These are phyloP conservation scores for Epicampocera succincta DNA, from an alignment of 2,888 invertebrate species.

Conservation along the genomic window DNA sequence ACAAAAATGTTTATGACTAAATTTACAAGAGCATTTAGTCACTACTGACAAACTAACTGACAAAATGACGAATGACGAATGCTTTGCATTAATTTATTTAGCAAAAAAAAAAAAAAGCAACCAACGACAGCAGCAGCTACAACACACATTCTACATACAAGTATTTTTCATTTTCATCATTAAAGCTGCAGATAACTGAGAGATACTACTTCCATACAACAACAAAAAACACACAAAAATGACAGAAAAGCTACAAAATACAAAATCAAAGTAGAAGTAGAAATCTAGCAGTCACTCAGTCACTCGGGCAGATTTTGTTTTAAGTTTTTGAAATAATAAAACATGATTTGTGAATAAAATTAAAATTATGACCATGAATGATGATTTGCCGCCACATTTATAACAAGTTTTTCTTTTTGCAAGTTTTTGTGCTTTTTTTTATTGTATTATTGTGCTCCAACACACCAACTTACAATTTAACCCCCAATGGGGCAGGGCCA, in stretches of 20 bases:
- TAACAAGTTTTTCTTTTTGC: slow-evolving; percentile 68
- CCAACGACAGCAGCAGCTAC: no score
- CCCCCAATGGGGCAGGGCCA: not conserved
- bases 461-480: not conserved
- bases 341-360: slow-evolving; percentile 70
- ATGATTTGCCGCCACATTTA: slow-evolving; percentile 68
- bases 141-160: slow-evolving; percentile 41
- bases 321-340: slow-evolving; percentile 61
- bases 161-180: slow-evolving; percentile 30
- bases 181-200: slow-evolving; percentile 39
- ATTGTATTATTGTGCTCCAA: slow-evolving; percentile 9
- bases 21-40: slow-evolving; percentile 63
- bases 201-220: slow-evolving; percentile 6
- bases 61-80: slow-evolving; percentile 70
- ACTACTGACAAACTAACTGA: slow-evolving; percentile 68
- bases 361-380: slow-evolving; percentile 72
- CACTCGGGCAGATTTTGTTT: slow-evolving; percentile 15
- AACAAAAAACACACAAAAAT: not conserved
- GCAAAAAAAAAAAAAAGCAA: slow-evolving; percentile 36
- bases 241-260: slow-evolving; percentile 6
- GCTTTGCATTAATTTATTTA: slow-evolving; percentile 67
- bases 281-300: slow-evolving; percentile 51
- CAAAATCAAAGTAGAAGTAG: not conserved
- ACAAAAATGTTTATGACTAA: slow-evolving; percentile 21
- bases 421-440: slow-evolving; percentile 5